Base-by-base conservation (phyloP, 2,888 invertebrate species). In the Bimastos eiseni region DNA sequence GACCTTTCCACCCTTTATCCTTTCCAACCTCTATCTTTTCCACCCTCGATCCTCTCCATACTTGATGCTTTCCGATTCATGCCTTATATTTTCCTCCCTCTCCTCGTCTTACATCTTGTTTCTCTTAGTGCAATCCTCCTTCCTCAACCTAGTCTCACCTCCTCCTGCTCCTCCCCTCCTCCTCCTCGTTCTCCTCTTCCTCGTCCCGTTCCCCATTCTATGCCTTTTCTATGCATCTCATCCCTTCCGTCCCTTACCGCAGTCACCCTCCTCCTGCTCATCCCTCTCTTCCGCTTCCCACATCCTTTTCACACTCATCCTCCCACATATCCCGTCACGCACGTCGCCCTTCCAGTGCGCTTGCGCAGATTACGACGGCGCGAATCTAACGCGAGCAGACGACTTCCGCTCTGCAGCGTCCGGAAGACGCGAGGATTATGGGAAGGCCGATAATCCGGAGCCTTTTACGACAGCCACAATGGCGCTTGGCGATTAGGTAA, bases 351-450 rank as follows among this genome's bases (percentile, higher is more conserved):
- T 70, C 70, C 13, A 30, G n/a, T 70, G 86, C 86, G 86, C 86
- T 19, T 86, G 86, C 86, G 36, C 37, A 86, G 37, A 37, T 86
- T 86, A 86, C 86, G 86, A 86, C 24, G 86, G 86, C 86, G 86
- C 86, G 36, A 86, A 70, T 70, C 70, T 70, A 70, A 70, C 70
- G 70, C 70, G n/a, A 11, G 37, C 86, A 86, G 37, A 86, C 86
- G 86, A 86, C 37, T 86, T 37, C 37, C 36, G 37, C 24, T 86
- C 86, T 34, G 37, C 19, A 37, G 37, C 34, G 86, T 24, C 36
- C 86, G 86, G 86, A 37, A 86, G 34, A 70, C 70, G 70, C 70
- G 70, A 86, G 37, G 34, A 86, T 86, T 86, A 86, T 36, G 37
- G 86, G 86, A 86, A 86, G 36, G 86, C 36, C 86, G 86, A 86